Evolutionary conservation across 2,888 invertebrate genomes (phyloP), one percentile per base, ranked within the genome.

Genomic region (Apamea crenata): DNA sequence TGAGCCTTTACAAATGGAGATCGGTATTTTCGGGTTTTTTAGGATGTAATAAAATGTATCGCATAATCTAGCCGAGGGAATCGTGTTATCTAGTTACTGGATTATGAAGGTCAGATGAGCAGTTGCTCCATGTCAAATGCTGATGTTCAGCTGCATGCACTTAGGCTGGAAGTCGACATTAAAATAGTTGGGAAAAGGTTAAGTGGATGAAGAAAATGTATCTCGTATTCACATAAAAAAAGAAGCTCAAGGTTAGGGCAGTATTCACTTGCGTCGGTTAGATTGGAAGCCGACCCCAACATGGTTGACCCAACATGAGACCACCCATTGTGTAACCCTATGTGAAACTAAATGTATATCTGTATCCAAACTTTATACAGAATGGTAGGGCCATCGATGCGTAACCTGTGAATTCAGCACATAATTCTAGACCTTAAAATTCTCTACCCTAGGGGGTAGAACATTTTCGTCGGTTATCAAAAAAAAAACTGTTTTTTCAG

Each of bases 1-100:
- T 89, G 89, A 88, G 77, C 59, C 36, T 66, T 81, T 72, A 76
- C 70, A 75, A 81, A 81, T 78, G 78, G 70, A 76, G 73, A 83
- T 88, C 71, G 76, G 29, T 66, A 84, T 75, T 82, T 80, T 80
- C 0, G 10, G 74, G 67, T 66, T 71, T 36, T 81, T 75, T 72
- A 67, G 29, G 50, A 80, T 70, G 10, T 29, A 47, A 47, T 81
- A 16, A 61, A 50, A 81, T 59, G 10, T 70, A 69, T 40, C 8
- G 25, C 14, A 53, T 25, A 14, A 14, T 21, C 7, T 14, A 5
- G n/a, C 18, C 36, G 21, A n/a, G 18, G 4, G 21, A 12, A 18
- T n/a, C 25, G 7, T n/a, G 36, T 36, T 32, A 53, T 53, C 53
- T 25, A 36, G 70, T 56, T n/a, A 56, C 18, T n/a, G 12, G n/a